These are phyloP conservation scores for Anoura caudifer DNA, from an alignment of 2,113 vertebrate species.

Conservation along the genomic window DNA sequence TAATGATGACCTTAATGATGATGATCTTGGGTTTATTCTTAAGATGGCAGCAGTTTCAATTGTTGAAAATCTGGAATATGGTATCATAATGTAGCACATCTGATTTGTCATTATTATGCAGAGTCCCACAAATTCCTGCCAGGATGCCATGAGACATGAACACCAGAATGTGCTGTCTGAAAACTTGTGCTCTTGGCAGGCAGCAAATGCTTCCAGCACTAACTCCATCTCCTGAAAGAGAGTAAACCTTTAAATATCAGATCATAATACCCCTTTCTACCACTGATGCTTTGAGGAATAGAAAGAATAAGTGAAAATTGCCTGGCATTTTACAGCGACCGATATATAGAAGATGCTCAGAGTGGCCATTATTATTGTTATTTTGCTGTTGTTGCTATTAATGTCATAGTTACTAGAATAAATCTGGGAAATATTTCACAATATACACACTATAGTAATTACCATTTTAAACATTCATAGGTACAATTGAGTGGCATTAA, in stretches of 20 bases:
- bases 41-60: slow-evolving; percentile 77
- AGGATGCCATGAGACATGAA: slow-evolving; percentile 86
- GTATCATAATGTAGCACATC: slow-evolving; percentile 76
- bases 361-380: not conserved
- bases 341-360: not conserved
- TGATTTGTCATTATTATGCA: not conserved
- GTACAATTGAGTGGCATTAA: not conserved
- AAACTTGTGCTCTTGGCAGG: slow-evolving; percentile 70
- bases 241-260: not conserved
- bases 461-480: not conserved
- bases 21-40: slow-evolving; percentile 87
- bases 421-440: not conserved
- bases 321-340: not conserved
- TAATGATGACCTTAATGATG: slow-evolving; percentile 87
- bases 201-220: slow-evolving; percentile 76
- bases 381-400: not conserved
- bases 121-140: slow-evolving; percentile 75
- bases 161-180: slow-evolving; percentile 88
- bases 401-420: not conserved
- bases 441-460: not conserved
- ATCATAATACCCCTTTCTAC: not conserved
- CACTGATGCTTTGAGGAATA: not conserved
- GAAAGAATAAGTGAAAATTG: not conserved
- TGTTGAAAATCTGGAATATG: slow-evolving; percentile 81
- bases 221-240: slow-evolving; percentile 76